Evolutionary conservation across 2,888 invertebrate species (phyloP).

Genomic region (Hipparchia semele): DNA sequence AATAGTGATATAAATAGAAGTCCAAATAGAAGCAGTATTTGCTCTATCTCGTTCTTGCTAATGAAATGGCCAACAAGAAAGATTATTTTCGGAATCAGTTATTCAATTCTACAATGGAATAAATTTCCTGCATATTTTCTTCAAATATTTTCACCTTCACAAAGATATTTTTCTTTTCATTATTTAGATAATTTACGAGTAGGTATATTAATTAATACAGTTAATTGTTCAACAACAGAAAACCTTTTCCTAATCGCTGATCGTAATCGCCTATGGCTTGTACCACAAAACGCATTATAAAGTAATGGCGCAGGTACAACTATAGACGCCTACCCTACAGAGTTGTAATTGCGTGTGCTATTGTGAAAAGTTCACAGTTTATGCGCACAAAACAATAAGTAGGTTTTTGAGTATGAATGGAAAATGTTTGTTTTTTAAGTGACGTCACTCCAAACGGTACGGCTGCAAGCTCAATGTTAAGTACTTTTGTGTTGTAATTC

Average conservation of each 20-base stretch:
- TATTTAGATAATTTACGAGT: too few relatives aligned
- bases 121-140: too few relatives aligned
- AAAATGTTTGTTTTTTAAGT: constrained; percentile 26
- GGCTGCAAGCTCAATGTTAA: constrained; percentile 17
- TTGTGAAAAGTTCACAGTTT: constrained; percentile 41
- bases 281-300: constrained; percentile 38
- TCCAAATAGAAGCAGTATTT: too few relatives aligned
- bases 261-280: constrained; percentile 8
- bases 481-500: constrained; percentile 13
- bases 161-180: too few relatives aligned
- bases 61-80: too few relatives aligned
- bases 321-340: constrained; percentile 38
- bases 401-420: constrained; percentile 35
- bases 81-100: too few relatives aligned
- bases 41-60: too few relatives aligned
- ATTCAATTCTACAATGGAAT: too few relatives aligned
- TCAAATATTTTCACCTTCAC: too few relatives aligned
- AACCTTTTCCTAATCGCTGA: background rate
- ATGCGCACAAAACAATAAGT: constrained; percentile 38
- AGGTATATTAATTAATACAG: too few relatives aligned
- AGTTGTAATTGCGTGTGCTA: constrained; percentile 44
- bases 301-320: constrained; percentile 38
- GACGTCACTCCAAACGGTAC: constrained; percentile 6
- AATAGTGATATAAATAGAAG: too few relatives aligned
- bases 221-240: too few relatives aligned